Evolutionary conservation across 1,140 invertebrate genomes (phyloP), one percentile per base, ranked within the genome.

Genomic region (Adoxophyes honmai): DNA sequence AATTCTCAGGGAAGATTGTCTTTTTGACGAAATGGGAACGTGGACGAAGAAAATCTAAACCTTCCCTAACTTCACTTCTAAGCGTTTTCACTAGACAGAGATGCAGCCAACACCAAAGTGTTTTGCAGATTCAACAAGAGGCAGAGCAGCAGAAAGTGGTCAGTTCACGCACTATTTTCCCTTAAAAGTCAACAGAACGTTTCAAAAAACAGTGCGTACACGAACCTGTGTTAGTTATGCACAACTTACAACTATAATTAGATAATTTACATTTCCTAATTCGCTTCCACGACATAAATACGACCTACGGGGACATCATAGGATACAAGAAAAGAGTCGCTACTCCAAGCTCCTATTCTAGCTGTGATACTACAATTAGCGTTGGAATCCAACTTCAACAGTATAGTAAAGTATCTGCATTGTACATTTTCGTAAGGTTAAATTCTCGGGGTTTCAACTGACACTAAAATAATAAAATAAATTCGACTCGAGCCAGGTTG

Each of bases 61-160:
- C 21, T 28, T 28, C 21, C 21, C 2, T 28, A 42, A 8, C 4
- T 48, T 28, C n/a, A 1, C 42, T 48, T 48, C n/a, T 48, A 48
- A 21, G 42, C 18, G 42, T 48, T 16, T 48, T 28, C 21, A 48
- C 28, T 48, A 21, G n/a, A 10, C 4, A 13, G 3, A 18, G 16
- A 48, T 48, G 18, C 42, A 48, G 42, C 42, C 42, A 48, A 48
- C 42, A 48, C 42, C 42, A 39, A 11, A 44, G 39, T 33, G 42
- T 28, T 18, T 48, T 28, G 1, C 18, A 48, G 21, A 1, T 14
- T n/a, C 8, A 33, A 28, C 11, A 21, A 48, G 42, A 48, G 42
- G 21, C 28, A 48, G 42, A 48, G 11, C 11, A 48, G 42, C 42
- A 21, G 15, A 48, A 6, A 21, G 21, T 21, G 11, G 21, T 28